Evolutionary conservation across 1,140 invertebrate species (phyloP).

Genomic region (Trichonephila clavata): DNA sequence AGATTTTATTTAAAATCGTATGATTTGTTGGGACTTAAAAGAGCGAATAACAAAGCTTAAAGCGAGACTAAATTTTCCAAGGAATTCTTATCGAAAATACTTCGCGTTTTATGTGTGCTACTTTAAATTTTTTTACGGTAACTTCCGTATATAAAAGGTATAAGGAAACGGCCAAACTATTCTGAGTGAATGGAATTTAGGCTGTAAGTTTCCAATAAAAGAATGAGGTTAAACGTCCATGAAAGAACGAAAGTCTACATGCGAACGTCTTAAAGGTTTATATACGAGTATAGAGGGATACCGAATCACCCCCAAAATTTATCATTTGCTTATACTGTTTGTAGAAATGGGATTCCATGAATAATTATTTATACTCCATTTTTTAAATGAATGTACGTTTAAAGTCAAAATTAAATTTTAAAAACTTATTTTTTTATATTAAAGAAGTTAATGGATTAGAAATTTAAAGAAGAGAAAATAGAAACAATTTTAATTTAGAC

Average conservation of each 20-base stretch:
- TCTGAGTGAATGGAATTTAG: background rate
- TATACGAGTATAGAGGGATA: background rate
- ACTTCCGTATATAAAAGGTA: constrained; percentile 5
- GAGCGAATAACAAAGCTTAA: background rate
- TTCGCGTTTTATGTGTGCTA: constrained; percentile 20
- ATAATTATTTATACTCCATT: too few relatives aligned
- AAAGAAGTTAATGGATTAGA: too few relatives aligned
- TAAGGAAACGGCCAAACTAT: constrained; percentile 13
- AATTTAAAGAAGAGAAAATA: too few relatives aligned
- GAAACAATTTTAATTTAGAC: too few relatives aligned
- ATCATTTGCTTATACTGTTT: background rate
- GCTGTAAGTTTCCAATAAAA: constrained; percentile 8
- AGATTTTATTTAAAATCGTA: constrained; percentile 28
- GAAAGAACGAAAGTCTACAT: background rate
- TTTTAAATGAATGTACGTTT: too few relatives aligned
- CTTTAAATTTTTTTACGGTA: constrained; percentile 22
- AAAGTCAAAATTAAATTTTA: too few relatives aligned
- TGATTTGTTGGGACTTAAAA: constrained; percentile 32
- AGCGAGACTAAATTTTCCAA: background rate
- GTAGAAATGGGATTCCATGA: too few relatives aligned
- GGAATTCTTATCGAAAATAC: constrained; percentile 45
- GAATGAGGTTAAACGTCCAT: background rate
- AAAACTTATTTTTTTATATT: too few relatives aligned
- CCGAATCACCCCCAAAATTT: background rate
- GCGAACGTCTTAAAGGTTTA: background rate